Evolutionary conservation across 2,888 invertebrate genomes (phyloP).

Genomic region (Eumerus sabulonum): DNA sequence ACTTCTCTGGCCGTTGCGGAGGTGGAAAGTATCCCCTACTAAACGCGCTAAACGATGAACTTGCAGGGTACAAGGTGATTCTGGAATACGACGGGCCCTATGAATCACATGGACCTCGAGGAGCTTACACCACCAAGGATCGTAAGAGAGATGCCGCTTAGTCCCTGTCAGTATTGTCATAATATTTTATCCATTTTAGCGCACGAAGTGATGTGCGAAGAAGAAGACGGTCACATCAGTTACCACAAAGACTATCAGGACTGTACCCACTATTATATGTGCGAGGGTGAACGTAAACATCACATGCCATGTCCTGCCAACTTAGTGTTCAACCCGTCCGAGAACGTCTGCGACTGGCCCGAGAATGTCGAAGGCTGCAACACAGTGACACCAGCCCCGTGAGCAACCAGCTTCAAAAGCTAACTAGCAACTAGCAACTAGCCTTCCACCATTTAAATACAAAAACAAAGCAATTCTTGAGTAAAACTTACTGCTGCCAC

Average conservation of each 20-base stretch:
- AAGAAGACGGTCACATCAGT: conserved; percentile 96
- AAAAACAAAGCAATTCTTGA: conserved; percentile 5
- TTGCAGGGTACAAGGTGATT: conserved; percentile 89
- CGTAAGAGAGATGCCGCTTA: conserved; percentile 81
- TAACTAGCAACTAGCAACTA: conserved; percentile 36
- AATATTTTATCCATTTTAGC: conserved; percentile 80
- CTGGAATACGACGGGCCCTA: conserved; percentile 93
- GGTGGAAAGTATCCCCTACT: conserved; percentile 94
- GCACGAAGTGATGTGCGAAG: conserved; percentile 92
- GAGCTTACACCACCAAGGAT: conserved; percentile 92
- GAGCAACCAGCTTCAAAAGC: conserved; percentile 10
- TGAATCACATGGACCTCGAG: conserved; percentile 84
- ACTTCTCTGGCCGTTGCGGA: conserved; percentile 94
- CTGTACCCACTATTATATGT: conserved; percentile 97
- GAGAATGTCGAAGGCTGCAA: conserved; percentile 94
- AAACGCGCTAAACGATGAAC: conserved; percentile 91
- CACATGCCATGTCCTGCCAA: conserved; percentile 97
- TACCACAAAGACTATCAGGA: conserved; percentile 94
- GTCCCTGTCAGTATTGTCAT: background rate
- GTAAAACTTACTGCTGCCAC: conserved; percentile 27
- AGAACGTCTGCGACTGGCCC: conserved; percentile 97
- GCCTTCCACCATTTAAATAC: conserved; percentile 45
- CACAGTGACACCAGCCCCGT: conserved; percentile 84
- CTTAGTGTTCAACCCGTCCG: conserved; percentile 94
- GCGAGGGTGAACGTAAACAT: conserved; percentile 95